Base-by-base conservation (phyloP, 2,797 vertebrate genomes). In the Sebastes steindachneri region DNA sequence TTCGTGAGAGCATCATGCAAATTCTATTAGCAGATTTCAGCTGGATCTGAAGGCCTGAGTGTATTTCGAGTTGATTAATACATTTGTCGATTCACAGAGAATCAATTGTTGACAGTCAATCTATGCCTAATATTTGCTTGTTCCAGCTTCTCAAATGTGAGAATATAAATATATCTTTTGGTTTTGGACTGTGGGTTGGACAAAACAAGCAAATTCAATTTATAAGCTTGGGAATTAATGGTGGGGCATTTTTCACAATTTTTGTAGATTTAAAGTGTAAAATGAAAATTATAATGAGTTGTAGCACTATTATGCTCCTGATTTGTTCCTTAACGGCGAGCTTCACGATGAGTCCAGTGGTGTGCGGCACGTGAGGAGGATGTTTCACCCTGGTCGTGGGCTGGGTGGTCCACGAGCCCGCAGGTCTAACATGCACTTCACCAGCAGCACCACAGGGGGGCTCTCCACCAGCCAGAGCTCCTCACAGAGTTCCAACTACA, bases 401-500 rank as follows among this genome's bases (percentile, higher is more conserved):
- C 89, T 99, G 74, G 98, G 98, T 68, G 98, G 98, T 68, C 97
- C 98, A 14, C 96, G 98, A 73, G 98, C 98, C 59, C 97, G 98
- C 85, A 96, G 98, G 94, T 99, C 98, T 91, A 99, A 99, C 97
- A 99, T 99, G 98, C 98, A 99, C 97, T 99, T 99, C 97, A 99
- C 98, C 95, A 99, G 96, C 96, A 99, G 96, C 95, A 98, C 98
- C 93, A 96, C 96, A 86, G 98, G 97, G 93, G 98, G 97, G 89
- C 97, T 99, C 95, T 98, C 98, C 29, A 97, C 97, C 94, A 98
- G 97, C 89, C 98, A 99, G 97, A 99, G 97, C 93, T 97, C 98
- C 92, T 98, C 98, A 0, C 99, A 99, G 90, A 93, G 93, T 95
- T 98, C 98, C 95, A 97, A 97, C 96, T 99, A 98, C 96, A 99